Evolutionary conservation across 2,113 vertebrate species (phyloP), one percentile per base, ranked within the genome.

Genomic region (Anseranas semipalmata): DNA sequence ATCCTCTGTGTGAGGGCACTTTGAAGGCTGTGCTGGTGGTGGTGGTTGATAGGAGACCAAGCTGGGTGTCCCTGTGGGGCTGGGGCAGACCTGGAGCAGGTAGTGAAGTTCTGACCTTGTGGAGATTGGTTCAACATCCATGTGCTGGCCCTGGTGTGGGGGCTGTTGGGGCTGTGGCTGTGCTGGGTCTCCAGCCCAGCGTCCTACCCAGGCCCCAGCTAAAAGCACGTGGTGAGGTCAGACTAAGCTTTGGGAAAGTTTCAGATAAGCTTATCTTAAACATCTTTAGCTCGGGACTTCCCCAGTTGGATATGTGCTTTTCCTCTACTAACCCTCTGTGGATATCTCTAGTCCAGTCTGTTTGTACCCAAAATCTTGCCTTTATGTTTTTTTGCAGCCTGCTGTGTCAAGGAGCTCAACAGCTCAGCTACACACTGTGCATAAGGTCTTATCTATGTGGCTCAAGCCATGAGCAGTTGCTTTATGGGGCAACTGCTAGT

Each of bases 1-100:
- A 2, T 46, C 11, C 4, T 0, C 3, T 66, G 11, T 1, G 0
- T 30, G n/a, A 60, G 46, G 45, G 2, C 3, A 15, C 18, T 30
- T 19, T 37, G 20, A 35, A 43, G 39, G 16, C 30, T 24, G 87
- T 62, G 37, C 4, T 58, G 45, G 33, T 60, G 11, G 30, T 60
- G 15, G 22, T 4, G 39, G 48, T 15, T 37, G 41, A 30, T 15
- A 10, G 2, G 46, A 43, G 59, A 22, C 19, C 55, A 2, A 3
- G 12, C 6, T 19, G 4, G 10, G 5, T 41, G 32, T 3, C 32
- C 13, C 3, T 72, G 65, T 59, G 46, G 60, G n/a, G 45, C 17
- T 75, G 48, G 27, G 30, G 50, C 4, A 66, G 14, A 28, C 6
- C 20, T 37, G 65, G 25, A 55, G 46, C 14, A 48, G 20, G 4